Evolutionary conservation across 35 echinoderm and acorn worm species (phyloP).

Genomic region (Stichopus chloronotus): DNA sequence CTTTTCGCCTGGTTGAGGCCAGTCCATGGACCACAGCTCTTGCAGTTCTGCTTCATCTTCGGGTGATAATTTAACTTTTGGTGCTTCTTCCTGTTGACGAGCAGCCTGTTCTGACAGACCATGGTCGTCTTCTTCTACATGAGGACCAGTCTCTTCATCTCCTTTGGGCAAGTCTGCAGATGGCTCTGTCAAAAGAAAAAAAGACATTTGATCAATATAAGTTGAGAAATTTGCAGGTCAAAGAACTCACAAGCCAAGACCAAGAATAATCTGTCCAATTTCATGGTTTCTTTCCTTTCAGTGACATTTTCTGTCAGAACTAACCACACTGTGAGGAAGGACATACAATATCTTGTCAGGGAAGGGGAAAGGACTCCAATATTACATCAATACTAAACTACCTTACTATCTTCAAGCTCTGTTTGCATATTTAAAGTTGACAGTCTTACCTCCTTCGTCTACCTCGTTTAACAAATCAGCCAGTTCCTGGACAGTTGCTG

Average conservation of each 20-base stretch:
- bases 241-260: too few species aligned
- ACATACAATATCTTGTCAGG: too few species aligned
- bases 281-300: too few species aligned
- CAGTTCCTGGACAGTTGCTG: slow-evolving; percentile 60
- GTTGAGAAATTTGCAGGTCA: too few species aligned
- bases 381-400: too few species aligned
- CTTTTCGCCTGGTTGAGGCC: slow-evolving; percentile 43
- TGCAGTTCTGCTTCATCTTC: slow-evolving; percentile 36
- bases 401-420: too few species aligned
- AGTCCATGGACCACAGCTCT: slow-evolving; percentile 48
- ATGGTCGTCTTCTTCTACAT: slow-evolving; percentile 48
- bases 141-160: slow-evolving; percentile 30
- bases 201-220: neutral
- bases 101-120: slow-evolving; percentile 27
- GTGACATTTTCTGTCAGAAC: too few species aligned
- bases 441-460: slow-evolving; percentile 17
- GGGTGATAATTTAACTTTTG: slow-evolving; percentile 1
- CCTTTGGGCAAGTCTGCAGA: slow-evolving; percentile 36
- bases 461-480: slow-evolving; percentile 71
- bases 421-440: neutral
- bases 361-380: too few species aligned
- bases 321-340: too few species aligned
- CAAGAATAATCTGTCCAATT: too few species aligned
- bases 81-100: slow-evolving; percentile 11
- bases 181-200: slow-evolving; percentile 13